These are phyloP conservation scores for Cyclargus thomasi DNA, from an alignment of 1,140 invertebrate genomes.

Conservation along the genomic window DNA sequence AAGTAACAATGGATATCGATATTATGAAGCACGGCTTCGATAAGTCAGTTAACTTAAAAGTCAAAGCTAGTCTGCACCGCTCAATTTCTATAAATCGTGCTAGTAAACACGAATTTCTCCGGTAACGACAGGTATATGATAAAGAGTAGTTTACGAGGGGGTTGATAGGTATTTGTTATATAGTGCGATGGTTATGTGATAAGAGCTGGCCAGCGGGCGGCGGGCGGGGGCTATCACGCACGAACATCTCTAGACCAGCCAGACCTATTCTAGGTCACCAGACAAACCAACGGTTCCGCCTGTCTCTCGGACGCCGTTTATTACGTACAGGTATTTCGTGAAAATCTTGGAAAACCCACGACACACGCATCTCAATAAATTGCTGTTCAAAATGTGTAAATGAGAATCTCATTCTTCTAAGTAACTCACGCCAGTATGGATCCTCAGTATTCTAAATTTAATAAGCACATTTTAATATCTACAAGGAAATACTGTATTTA, in stretches of 20 bases:
- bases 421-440: background rate
- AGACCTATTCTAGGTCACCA: constrained; percentile 50
- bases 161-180: constrained; percentile 15
- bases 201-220: constrained; percentile 23
- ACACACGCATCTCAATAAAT: background rate
- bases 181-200: constrained; percentile 23
- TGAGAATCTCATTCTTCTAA: no score
- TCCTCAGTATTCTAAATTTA: background rate
- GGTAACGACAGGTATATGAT: background rate
- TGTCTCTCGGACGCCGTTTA: constrained; percentile 28
- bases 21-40: no score
- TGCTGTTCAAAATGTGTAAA: no score
- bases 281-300: constrained; percentile 54
- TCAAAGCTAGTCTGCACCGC: no score
- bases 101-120: background rate
- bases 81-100: background rate
- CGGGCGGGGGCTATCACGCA: constrained; percentile 35
- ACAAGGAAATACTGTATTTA: background rate
- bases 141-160: background rate
- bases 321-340: background rate
- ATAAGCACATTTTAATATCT: background rate
- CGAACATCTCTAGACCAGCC: constrained; percentile 43
- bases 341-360: background rate
- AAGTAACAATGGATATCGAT: no score
- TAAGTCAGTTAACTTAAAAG: no score